These are phyloP conservation scores for Porites australiensis DNA, from an alignment of 64 coral and sea anemone species.

Conservation along the genomic window DNA sequence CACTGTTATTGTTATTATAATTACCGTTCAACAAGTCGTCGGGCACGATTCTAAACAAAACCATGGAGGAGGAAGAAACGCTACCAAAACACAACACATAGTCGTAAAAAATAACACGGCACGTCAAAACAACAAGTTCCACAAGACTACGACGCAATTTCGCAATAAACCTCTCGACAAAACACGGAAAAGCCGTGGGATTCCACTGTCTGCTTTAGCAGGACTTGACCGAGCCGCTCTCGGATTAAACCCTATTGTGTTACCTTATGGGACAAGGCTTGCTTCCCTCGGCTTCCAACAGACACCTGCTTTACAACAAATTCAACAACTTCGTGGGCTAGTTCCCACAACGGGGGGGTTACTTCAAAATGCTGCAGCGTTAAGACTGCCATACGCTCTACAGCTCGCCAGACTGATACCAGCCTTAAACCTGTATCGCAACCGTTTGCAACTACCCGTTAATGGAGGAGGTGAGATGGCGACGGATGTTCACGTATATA, in stretches of 20 bases:
- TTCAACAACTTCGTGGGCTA: constrained; percentile 37
- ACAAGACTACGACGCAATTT: constrained; percentile 2
- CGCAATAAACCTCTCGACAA: neutral
- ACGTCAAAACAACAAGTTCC: constrained; percentile 11
- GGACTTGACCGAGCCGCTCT: constrained; percentile 38
- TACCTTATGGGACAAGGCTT: constrained; percentile 58
- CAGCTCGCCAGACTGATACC: constrained; percentile 65
- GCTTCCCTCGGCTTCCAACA: constrained; percentile 46
- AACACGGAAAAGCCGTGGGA: constrained; percentile 41
- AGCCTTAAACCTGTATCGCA: constrained; percentile 36
- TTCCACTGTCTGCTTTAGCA: constrained; percentile 25
- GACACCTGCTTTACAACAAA: constrained; percentile 35
- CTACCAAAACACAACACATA: constrained; percentile 19
- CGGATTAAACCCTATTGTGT: constrained; percentile 29
- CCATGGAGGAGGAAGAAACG: constrained; percentile 6
- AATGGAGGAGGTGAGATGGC: neutral
- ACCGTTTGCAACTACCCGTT: constrained; percentile 28
- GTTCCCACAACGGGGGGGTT: constrained; percentile 36
- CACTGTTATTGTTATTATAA: constrained; percentile 31
- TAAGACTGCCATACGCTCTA: constrained; percentile 57
- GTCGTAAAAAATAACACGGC: neutral
- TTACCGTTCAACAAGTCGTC: neutral
- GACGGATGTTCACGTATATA: constrained; percentile 29
- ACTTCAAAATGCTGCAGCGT: constrained; percentile 37
- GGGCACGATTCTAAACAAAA: constrained; percentile 2